Percentiles rank a stretch among this genome's conserved stretches.
Evolutionary conservation across 2,888 invertebrate species (phyloP).

Genomic region (Philereme vetulata): DNA sequence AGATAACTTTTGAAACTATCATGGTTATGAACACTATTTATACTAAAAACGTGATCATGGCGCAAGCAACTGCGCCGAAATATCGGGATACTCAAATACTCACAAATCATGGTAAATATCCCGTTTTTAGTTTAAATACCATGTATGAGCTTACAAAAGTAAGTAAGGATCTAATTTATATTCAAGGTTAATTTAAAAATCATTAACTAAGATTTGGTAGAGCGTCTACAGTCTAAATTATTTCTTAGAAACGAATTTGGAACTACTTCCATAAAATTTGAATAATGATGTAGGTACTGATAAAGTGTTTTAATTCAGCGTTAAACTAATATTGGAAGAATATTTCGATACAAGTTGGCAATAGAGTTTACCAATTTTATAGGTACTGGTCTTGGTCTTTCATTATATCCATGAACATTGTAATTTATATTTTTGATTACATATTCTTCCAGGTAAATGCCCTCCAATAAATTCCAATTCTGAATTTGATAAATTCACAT

Average conservation of each 20-base stretch:
- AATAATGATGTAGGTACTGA: conserved; percentile 35
- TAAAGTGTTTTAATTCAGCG: conserved; percentile 30
- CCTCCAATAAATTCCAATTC: conserved; percentile 13
- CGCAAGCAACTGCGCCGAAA: too few relatives aligned
- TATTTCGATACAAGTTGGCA: conserved; percentile 4
- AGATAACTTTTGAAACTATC: too few relatives aligned
- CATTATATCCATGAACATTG: not conserved
- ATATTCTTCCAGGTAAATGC: conserved; percentile 4
- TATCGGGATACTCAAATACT: too few relatives aligned
- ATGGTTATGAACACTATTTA: too few relatives aligned
- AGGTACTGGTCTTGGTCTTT: not conserved
- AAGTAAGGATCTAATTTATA: conserved; percentile 40
- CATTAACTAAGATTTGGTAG: conserved; percentile 41
- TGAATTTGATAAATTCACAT: conserved; percentile 22
- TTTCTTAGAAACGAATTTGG: conserved; percentile 38
- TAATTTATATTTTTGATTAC: not conserved
- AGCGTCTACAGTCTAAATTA: conserved; percentile 35
- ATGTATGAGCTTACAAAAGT: conserved; percentile 35
- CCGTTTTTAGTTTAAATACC: conserved; percentile 10
- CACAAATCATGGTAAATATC: too few relatives aligned
- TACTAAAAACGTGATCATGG: too few relatives aligned
- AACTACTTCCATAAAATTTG: conserved; percentile 43
- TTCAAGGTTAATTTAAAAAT: conserved; percentile 40
- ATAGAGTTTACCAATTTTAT: conserved; percentile 3
- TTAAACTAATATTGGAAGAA: conserved; percentile 16